Percentiles rank a stretch among this genome's conserved stretches.
Conservation (phyloP, 2,113 vertebrate genomes). For the Camelus dromedarius region DNA sequence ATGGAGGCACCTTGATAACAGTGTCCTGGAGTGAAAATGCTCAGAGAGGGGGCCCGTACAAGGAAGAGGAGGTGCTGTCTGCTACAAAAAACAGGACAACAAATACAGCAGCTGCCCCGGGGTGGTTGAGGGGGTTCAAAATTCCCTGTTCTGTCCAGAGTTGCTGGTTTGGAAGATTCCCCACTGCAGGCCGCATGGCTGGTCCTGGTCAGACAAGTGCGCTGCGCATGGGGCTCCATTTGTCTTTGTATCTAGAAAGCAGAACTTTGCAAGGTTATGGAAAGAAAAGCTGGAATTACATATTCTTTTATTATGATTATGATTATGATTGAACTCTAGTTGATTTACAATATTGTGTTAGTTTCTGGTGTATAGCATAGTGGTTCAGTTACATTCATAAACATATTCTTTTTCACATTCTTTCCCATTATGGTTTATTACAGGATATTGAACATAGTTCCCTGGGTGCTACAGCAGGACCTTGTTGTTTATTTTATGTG, state of each 20-base stretch:
- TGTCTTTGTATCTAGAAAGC: background rate
- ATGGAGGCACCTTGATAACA: rapidly evolving
- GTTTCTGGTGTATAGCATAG: no score
- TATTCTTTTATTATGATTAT: background rate
- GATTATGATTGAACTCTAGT: no score
- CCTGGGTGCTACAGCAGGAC: no score
- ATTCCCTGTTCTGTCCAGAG: background rate
- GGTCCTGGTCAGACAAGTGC: background rate
- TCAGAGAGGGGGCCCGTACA: no score
- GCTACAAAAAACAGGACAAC: background rate
- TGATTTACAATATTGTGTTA: no score
- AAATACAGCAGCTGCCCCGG: rapidly evolving
- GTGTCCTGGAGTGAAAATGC: background rate
- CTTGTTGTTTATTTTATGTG: no score
- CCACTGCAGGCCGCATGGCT: rapidly evolving
- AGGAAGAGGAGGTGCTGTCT: background rate
- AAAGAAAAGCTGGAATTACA: background rate
- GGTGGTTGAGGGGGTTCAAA: no score
- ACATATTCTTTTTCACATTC: no score
- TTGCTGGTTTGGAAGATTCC: background rate
- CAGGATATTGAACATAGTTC: no score
- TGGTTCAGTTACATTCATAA: no score
- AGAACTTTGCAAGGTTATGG: background rate
- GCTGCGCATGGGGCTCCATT: background rate
- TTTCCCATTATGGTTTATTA: no score